These are phyloP conservation scores for Lumbricus terrestris DNA, from an alignment of 2,888 invertebrate genomes.

Conservation along the genomic window DNA sequence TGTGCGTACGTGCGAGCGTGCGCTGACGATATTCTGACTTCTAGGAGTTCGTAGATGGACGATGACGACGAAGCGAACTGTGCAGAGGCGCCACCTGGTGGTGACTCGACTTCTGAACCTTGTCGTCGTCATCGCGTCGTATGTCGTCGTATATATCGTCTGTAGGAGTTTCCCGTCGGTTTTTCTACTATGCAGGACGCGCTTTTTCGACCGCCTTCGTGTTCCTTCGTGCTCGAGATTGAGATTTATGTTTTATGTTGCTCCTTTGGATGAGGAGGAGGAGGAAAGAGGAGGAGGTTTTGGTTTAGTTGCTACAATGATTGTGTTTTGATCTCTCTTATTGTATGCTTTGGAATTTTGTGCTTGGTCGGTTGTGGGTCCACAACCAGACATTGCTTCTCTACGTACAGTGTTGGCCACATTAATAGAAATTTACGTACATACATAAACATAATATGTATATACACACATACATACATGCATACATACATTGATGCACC, in stretches of 20 bases:
- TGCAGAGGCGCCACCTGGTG: background rate
- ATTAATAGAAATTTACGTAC: no score
- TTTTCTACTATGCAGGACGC: background rate
- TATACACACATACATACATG: no score
- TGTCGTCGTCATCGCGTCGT: background rate
- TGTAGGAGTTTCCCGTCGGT: background rate
- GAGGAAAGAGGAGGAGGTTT: background rate
- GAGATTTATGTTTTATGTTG: background rate
- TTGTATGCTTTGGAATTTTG: no score
- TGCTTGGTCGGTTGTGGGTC: background rate
- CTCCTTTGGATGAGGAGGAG: background rate
- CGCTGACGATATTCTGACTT: background rate
- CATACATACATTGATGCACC: no score
- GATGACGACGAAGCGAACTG: background rate
- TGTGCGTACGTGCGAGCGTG: no score
- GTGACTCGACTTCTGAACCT: background rate
- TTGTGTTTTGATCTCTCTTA: background rate
- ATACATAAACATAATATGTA: no score
- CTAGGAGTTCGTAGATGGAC: background rate
- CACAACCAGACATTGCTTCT: background rate
- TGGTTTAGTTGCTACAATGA: no score
- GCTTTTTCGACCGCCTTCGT: background rate
- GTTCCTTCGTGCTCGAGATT: background rate
- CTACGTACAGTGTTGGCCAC: no score
- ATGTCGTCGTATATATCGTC: background rate